These are phyloP conservation scores for Paramormyrops kingsleyae DNA, from an alignment of 2,113 vertebrate species.

Conservation along the genomic window DNA sequence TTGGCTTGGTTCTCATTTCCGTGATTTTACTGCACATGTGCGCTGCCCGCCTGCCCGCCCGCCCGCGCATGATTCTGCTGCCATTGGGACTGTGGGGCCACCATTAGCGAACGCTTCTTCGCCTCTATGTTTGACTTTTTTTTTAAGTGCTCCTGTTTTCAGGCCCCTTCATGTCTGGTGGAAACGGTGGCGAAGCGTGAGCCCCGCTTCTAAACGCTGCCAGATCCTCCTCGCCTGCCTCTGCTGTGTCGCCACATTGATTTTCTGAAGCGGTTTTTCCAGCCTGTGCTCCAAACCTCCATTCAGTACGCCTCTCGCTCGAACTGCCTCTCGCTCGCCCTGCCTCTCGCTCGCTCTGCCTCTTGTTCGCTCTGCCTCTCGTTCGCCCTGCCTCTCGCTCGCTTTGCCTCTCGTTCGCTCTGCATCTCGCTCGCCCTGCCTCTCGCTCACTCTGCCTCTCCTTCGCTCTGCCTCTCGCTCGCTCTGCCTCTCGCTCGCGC, in stretches of 20 bases:
- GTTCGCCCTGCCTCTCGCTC: too few relatives aligned
- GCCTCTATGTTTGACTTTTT: constrained; percentile 21
- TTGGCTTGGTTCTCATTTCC: constrained; percentile 22
- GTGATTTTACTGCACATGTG: constrained; percentile 33
- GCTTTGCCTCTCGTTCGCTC: background rate
- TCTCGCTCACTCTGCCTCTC: background rate
- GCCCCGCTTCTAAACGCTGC: background rate
- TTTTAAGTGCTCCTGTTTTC: constrained; percentile 8
- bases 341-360: too few relatives aligned
- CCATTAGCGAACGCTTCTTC: constrained; percentile 17
- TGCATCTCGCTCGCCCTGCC: background rate
- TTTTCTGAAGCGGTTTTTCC: background rate
- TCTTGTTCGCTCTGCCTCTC: too few relatives aligned
- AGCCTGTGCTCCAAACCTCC: background rate
- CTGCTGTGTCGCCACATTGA: background rate
- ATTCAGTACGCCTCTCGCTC: background rate
- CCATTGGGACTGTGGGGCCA: constrained; percentile 19
- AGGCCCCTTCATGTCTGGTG: constrained; percentile 4
- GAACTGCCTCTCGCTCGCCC: too few relatives aligned
- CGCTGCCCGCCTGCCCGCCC: background rate
- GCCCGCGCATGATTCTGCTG: background rate
- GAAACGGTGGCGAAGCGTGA: background rate
- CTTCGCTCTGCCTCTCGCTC: too few relatives aligned
- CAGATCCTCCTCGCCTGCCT: background rate
- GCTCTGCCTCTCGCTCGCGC: background rate